Evolutionary conservation across 2,888 invertebrate genomes (phyloP), one percentile per base, ranked within the genome.

Genomic region (Nowickia ferox): DNA sequence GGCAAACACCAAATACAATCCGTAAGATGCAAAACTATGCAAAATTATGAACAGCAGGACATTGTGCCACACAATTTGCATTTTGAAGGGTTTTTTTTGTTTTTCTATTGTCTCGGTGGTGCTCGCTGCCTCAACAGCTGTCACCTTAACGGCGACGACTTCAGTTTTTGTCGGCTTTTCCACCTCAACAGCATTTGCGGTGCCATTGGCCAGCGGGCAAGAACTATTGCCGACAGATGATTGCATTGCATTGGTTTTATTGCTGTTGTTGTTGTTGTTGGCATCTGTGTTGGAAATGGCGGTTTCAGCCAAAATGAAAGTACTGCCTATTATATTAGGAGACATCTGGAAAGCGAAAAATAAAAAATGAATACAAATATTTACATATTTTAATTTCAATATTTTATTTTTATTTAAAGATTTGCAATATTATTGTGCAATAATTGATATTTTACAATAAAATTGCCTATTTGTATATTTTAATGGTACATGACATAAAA

Each of bases 31-130:
- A 0, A 94, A 94, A 8, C 94, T 89, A 91, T 97, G 97, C 57
- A 97, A 93, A 88, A 96, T 95, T 2, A 95, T 89, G 90, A 97
- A 97, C 9, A 95, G 95, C 5, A 96, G 90, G 0, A 97, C 95
- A 92, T 97, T 97, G 91, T 95, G 94, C 97, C 97, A 97, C 1
- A 96, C 96, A 88, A 97, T 95, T 88, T 95, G 94, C 95, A 95
- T 88, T 80, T 90, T 84, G 76, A 88, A 92, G 68, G 91, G 90
- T 76, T 89, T 89, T 13, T 84, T 87, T 30, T 86, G 85, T 8
- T 69, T 44, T 3, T 63, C 80, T 69, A 78, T 55, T 15, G 76
- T 22, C 38, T 85, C 84, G 19, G 74, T 69, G n/a, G 30, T 72
- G 59, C 55, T 68, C n/a, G 19, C 40, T 13, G 17, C 57, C 17